A percentile compares a stretch with the other conserved stretches of the same genome.
Conservation (phyloP, 2,113 vertebrate species). For the Aythya baeri region DNA sequence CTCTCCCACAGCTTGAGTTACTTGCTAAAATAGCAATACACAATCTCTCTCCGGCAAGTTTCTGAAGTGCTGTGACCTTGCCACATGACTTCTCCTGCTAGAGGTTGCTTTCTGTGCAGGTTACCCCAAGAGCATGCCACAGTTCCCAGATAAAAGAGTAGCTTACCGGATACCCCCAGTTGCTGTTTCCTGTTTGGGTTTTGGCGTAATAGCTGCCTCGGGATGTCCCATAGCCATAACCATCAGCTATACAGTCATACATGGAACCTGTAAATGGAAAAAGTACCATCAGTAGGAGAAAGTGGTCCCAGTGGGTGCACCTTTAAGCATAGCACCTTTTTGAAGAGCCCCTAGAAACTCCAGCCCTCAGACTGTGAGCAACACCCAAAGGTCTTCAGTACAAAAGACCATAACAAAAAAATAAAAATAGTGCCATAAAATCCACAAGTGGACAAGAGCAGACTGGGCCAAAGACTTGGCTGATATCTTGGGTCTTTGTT, state of each 20-base stretch:
- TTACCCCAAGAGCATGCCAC: not conserved
- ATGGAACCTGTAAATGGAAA: constrained; percentile 75
- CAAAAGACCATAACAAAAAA: not conserved
- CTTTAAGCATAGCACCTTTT: not conserved
- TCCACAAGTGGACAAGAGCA: not conserved
- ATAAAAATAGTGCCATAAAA: not conserved
- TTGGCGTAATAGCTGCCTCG: constrained; percentile 79
- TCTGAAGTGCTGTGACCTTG: not conserved
- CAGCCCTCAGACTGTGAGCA: not conserved
- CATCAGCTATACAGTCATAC: constrained; percentile 77
- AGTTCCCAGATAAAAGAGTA: not conserved
- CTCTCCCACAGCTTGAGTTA: not conserved
- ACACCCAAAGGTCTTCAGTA: not conserved
- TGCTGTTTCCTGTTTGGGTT: constrained; percentile 75
- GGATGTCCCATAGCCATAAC: constrained; percentile 75
- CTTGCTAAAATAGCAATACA: not conserved
- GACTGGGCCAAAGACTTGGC: fast-evolving
- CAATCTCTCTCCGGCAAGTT: fast-evolving
- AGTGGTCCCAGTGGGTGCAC: not conserved
- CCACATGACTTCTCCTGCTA: not conserved
- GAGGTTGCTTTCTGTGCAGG: not conserved
- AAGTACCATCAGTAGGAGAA: not conserved
- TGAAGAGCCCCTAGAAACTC: not conserved
- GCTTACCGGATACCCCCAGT: constrained; percentile 82
- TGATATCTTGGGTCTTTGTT: not conserved